These are phyloP conservation scores for Diceros bicornis DNA, from an alignment of 2,797 vertebrate species.

Conservation along the genomic window DNA sequence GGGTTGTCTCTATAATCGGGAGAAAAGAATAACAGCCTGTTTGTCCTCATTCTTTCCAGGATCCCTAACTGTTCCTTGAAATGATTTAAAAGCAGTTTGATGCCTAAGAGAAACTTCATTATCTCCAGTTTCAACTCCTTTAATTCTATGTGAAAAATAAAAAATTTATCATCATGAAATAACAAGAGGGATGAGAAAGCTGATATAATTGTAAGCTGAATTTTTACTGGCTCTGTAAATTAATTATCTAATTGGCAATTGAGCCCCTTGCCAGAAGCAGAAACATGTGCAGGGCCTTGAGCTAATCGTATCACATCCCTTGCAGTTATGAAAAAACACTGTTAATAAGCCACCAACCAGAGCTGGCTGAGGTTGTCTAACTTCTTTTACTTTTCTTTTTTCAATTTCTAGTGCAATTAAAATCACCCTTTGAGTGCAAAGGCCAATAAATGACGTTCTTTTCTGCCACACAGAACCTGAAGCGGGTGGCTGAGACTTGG, in stretches of 20 bases:
- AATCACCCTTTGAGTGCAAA: neutral
- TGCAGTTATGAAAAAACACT: conserved; percentile 17
- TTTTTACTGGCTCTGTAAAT: conserved; percentile 61
- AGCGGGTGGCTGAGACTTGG: conserved; percentile 95
- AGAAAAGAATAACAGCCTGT: neutral
- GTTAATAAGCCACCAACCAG: conserved; percentile 17
- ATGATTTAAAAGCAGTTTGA: neutral
- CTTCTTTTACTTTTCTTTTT: neutral
- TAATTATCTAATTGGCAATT: conserved; percentile 60
- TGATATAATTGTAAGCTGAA: neutral
- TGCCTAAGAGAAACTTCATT: neutral
- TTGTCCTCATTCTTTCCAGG: neutral
- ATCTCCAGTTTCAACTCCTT: neutral
- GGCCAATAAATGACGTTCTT: conserved; percentile 53
- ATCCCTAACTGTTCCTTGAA: neutral
- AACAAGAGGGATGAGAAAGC: neutral
- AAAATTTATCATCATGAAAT: neutral
- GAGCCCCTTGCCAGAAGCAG: conserved; percentile 50
- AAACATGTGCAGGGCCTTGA: conserved; percentile 48
- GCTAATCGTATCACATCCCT: conserved; percentile 52
- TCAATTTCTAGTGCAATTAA: neutral
- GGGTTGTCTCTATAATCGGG: neutral
- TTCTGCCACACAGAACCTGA: conserved; percentile 91
- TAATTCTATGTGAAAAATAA: conserved; percentile 2
- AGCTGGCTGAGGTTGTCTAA: neutral